These are phyloP conservation scores for Drosophila siamana DNA, from an alignment of 2,888 invertebrate genomes.

Conservation along the genomic window DNA sequence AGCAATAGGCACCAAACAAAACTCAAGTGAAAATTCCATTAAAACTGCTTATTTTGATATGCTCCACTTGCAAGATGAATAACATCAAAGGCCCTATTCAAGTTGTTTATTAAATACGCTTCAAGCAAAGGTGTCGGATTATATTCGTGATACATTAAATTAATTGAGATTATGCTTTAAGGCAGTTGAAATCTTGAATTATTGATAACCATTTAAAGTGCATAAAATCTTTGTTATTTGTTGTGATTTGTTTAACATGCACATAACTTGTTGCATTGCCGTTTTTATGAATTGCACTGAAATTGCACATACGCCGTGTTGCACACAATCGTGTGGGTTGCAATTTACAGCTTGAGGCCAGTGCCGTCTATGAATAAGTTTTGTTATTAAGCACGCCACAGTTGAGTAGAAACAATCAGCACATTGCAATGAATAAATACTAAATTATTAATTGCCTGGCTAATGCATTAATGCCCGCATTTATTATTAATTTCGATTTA, in stretches of 20 bases:
- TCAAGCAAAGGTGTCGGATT: conserved; percentile 1
- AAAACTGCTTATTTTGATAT: conserved; percentile 40
- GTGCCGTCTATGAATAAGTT: conserved; percentile 24
- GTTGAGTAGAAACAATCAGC: conserved; percentile 21
- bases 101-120: background rate
- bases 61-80: background rate
- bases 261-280: conserved; percentile 22
- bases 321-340: conserved; percentile 18
- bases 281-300: conserved; percentile 25
- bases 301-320: conserved; percentile 40
- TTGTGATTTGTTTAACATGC: conserved; percentile 21
- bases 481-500: background rate
- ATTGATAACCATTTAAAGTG: background rate
- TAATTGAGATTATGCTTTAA: background rate
- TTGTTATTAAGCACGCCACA: conserved; percentile 37
- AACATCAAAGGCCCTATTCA: background rate
- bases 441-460: conserved; percentile 1
- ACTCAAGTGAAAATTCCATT: conserved; percentile 57
- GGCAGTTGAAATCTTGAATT: background rate
- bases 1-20: conserved; percentile 12
- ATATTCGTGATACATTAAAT: background rate
- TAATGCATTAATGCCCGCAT: background rate
- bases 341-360: conserved; percentile 20
- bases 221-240: conserved; percentile 3
- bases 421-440: conserved; percentile 25